These are phyloP conservation scores for Aleiodes testaceus DNA, from an alignment of 2,888 invertebrate species.

Conservation along the genomic window DNA sequence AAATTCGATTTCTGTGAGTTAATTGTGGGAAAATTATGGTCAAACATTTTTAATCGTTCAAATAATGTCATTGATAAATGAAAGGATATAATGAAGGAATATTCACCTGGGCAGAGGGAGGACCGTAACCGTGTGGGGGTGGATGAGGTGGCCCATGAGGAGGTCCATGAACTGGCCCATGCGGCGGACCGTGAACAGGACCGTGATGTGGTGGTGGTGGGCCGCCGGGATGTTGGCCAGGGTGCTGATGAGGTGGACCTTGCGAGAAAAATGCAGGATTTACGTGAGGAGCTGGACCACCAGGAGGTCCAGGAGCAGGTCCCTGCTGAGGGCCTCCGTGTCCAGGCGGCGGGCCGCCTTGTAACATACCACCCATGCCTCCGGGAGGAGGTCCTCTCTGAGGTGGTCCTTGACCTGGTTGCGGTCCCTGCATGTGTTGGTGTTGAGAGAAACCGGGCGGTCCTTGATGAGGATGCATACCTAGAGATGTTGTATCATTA, in stretches of 20 bases:
- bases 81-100: neutral
- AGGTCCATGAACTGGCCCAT: constrained; percentile 80
- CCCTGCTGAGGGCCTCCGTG: constrained; percentile 77
- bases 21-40: neutral
- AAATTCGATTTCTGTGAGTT: constrained; percentile 33
- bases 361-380: constrained; percentile 69
- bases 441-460: constrained; percentile 75
- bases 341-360: constrained; percentile 75
- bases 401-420: constrained; percentile 81
- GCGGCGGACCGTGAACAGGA: constrained; percentile 80
- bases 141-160: constrained; percentile 79
- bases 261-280: constrained; percentile 98
- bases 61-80: neutral
- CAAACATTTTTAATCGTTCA: neutral
- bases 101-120: constrained; percentile 71
- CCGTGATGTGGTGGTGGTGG: constrained; percentile 81
- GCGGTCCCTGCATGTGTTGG: constrained; percentile 79
- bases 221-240: constrained; percentile 76
- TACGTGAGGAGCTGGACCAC: constrained; percentile 92
- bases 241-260: constrained; percentile 77
- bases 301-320: constrained; percentile 75
- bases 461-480: constrained; percentile 79
- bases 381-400: constrained; percentile 77
- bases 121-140: constrained; percentile 75
- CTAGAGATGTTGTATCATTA: constrained; percentile 52